Percentiles rank a stretch among this genome's conserved stretches.
Evolutionary conservation across 2,888 invertebrate species (phyloP).

Genomic region (Nebria salina): DNA sequence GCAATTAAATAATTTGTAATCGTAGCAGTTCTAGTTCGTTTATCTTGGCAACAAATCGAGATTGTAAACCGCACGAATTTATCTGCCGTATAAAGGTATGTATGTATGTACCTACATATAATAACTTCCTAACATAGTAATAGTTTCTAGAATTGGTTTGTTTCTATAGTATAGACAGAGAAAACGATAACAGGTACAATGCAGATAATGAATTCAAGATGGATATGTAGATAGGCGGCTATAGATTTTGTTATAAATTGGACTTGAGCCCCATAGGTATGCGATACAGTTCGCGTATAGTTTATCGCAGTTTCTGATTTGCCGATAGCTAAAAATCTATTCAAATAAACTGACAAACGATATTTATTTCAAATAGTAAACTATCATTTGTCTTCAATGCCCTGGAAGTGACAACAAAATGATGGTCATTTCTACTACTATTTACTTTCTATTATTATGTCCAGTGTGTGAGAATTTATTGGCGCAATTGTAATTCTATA

Average conservation of each 20-base stretch:
- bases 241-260: constrained; percentile 19
- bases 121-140: constrained; percentile 18
- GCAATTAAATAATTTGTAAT: constrained; percentile 42
- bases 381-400: neutral
- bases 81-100: constrained; percentile 28
- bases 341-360: constrained; percentile 15
- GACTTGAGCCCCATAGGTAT: constrained; percentile 9
- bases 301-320: constrained; percentile 6
- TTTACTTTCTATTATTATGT: constrained; percentile 6
- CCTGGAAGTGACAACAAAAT: neutral
- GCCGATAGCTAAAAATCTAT: constrained; percentile 14
- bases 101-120: neutral
- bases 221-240: neutral
- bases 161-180: neutral
- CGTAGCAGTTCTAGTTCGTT: constrained; percentile 18
- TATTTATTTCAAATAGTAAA: neutral
- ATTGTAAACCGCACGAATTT: constrained; percentile 33
- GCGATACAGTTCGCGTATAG: neutral
- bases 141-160: neutral
- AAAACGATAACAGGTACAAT: neutral
- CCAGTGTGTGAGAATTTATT: neutral
- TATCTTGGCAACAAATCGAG: constrained; percentile 27
- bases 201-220: constrained; percentile 22
- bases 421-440: constrained; percentile 5
- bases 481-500: constrained; percentile 1